A percentile compares a stretch with the other conserved stretches of the same genome.
These are phyloP conservation scores for Saccopteryx leptura DNA, from an alignment of 2,113 vertebrate species.

Conservation along the genomic window DNA sequence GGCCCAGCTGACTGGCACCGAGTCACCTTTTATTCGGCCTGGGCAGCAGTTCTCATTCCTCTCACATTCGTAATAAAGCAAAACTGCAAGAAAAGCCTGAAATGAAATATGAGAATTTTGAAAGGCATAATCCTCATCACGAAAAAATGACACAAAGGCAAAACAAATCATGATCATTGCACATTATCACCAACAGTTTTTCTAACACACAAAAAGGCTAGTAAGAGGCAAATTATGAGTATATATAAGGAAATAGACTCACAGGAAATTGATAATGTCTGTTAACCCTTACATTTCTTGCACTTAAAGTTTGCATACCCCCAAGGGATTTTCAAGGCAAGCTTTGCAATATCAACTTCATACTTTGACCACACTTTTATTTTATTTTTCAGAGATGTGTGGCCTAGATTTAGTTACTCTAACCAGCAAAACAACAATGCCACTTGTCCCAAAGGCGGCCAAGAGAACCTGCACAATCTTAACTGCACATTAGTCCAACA, in stretches of 20 bases:
- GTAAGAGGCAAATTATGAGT: neutral
- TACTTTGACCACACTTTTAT: neutral
- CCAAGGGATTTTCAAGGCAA: neutral
- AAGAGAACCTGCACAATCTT: neutral
- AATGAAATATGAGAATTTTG: conserved; percentile 12
- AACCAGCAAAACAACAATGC: neutral
- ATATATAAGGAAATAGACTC: neutral
- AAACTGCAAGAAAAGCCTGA: neutral
- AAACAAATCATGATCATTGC: neutral
- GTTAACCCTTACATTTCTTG: neutral
- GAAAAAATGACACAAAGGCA: neutral
- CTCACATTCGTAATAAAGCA: conserved; percentile 18
- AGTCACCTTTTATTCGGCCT: neutral
- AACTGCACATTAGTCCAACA: neutral
- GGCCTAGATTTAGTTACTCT: neutral
- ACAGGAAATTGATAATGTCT: neutral
- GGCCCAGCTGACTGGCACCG: neutral
- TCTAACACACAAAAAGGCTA: neutral
- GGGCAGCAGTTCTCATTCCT: neutral
- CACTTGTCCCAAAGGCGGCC: neutral
- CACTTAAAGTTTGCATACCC: neutral
- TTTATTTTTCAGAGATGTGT: neutral
- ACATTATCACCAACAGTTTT: neutral
- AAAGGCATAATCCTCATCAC: conserved; percentile 38
- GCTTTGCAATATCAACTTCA: neutral